Conservation (phyloP, 2,888 invertebrate genomes). For the Macrophya alboannulata region DNA sequence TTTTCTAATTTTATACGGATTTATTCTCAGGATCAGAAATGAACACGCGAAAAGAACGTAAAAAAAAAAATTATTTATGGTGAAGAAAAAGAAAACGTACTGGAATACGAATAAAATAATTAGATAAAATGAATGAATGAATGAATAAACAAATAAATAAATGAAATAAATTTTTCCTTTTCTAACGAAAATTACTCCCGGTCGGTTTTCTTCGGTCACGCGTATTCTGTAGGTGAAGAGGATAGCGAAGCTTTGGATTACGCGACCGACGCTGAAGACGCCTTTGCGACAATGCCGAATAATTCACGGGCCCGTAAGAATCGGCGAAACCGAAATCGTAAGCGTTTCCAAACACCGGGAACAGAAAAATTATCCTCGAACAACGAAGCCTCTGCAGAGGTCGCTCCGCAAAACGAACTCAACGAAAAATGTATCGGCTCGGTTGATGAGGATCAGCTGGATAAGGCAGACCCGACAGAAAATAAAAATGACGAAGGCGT, state of each 20-base stretch:
- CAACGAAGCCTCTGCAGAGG: slow-evolving; percentile 24
- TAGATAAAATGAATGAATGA: background rate
- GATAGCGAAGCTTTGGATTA: slow-evolving; percentile 67
- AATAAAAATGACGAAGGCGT: slow-evolving; percentile 63
- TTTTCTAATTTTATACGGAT: background rate
- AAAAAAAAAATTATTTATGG: background rate
- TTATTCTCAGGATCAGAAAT: slow-evolving; percentile 30
- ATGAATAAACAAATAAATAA: background rate
- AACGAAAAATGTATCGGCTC: slow-evolving; percentile 49
- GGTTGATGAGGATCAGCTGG: slow-evolving; percentile 55
- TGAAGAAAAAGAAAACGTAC: background rate
- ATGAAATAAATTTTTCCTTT: background rate
- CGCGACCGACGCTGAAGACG: slow-evolving; percentile 65
- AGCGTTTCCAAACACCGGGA: slow-evolving; percentile 62
- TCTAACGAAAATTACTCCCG: background rate
- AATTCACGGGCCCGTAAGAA: slow-evolving; percentile 71
- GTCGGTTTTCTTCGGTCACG: slow-evolving; percentile 32
- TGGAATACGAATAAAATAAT: background rate
- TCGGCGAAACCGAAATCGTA: slow-evolving; percentile 69
- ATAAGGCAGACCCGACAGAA: slow-evolving; percentile 56
- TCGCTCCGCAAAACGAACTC: slow-evolving; percentile 40
- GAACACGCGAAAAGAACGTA: slow-evolving; percentile 8
- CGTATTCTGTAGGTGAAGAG: slow-evolving; percentile 28
- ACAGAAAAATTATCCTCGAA: slow-evolving; percentile 49
- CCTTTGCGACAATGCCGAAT: slow-evolving; percentile 70